A percentile compares a stretch with the other conserved stretches of the same genome.
These are phyloP conservation scores for Tenthredo notha DNA, from an alignment of 2,888 invertebrate genomes.

Conservation along the genomic window DNA sequence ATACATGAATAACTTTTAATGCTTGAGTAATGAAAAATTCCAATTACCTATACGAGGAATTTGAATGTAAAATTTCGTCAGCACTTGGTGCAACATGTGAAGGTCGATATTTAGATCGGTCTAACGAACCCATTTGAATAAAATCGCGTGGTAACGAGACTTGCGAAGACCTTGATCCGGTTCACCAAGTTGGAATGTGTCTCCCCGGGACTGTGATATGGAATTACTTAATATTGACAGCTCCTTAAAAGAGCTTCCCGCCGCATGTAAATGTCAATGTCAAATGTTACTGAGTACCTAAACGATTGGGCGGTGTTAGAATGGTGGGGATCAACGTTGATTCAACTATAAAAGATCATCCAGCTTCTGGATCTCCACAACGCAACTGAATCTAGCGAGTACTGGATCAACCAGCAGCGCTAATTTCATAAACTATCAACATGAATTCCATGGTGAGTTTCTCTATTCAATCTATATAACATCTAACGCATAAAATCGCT, in stretches of 20 bases:
- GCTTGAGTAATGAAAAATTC: neutral
- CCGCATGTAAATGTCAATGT: conserved; percentile 53
- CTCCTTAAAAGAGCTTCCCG: conserved; percentile 48
- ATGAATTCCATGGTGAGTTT: conserved; percentile 52
- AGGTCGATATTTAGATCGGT: conserved; percentile 42
- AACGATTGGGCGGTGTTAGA: neutral
- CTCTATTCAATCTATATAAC: no score
- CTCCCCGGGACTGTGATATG: conserved; percentile 23
- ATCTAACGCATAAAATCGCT: neutral
- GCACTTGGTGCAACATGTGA: conserved; percentile 28
- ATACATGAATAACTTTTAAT: neutral
- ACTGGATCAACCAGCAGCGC: conserved; percentile 56
- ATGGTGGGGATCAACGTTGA: conserved; percentile 34
- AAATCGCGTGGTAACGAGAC: conserved; percentile 42
- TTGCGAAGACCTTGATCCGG: conserved; percentile 43
- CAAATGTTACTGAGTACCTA: conserved; percentile 37
- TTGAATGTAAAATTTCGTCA: neutral
- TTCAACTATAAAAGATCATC: conserved; percentile 53
- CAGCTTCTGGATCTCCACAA: conserved; percentile 42
- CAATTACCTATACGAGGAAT: neutral
- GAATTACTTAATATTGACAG: conserved; percentile 44
- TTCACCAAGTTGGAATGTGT: conserved; percentile 45
- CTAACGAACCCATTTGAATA: conserved; percentile 41
- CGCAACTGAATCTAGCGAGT: conserved; percentile 51
- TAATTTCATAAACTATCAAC: conserved; percentile 56